Base-by-base conservation (phyloP, 2,888 invertebrate species). In the Melinopterus prodromus region DNA sequence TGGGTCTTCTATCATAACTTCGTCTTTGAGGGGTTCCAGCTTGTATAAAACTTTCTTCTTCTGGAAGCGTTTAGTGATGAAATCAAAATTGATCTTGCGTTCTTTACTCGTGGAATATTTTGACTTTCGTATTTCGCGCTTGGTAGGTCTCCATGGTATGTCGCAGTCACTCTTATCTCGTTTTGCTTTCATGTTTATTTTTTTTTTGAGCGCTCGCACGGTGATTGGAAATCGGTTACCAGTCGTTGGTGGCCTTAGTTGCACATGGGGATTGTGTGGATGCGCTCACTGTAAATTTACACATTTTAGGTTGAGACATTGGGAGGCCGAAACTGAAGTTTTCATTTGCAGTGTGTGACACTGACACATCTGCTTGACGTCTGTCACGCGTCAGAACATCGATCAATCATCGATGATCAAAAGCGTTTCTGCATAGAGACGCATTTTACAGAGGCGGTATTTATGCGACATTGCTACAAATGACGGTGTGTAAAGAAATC, bases 11-110 rank as follows among this genome's bases (percentile, higher is more conserved):
- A 74, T 35, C 26, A 37, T 35, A 7, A 14, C 71, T 71, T 71
- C 72, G 12, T 53, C 71, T 38, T 78, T 53, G 6, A 72, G 7
- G 7, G 72, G 78, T 3, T 72, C 78, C 16, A 78, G 14, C n/a
- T 78, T 78, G 71, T 78, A 78, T 26, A 78, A 7, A 9, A 78
- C 78, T 16, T 72, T 71, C 26, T 71, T 78, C n/a, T 71, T 72
- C 9, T 37, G 38, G 53, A 71, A 38, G 36, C 26, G 37, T 72
- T 78, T 78, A 0, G 78, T 38, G 15, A 78, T 37, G 12, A 71
- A 15, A 6, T 78, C 71, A 14, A 72, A 38, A 15, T 72, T 72
- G 14, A 74, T 74, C 12, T 74, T 74, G 6, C 36, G 26, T 35
- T 74, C 74, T 7, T 35, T 16, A 0, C n/a, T 36, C 0, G 71